Percentiles rank a stretch among this genome's conserved stretches.
Conservation (phyloP, 2,888 invertebrate species). For the Hylaea fasciaria region DNA sequence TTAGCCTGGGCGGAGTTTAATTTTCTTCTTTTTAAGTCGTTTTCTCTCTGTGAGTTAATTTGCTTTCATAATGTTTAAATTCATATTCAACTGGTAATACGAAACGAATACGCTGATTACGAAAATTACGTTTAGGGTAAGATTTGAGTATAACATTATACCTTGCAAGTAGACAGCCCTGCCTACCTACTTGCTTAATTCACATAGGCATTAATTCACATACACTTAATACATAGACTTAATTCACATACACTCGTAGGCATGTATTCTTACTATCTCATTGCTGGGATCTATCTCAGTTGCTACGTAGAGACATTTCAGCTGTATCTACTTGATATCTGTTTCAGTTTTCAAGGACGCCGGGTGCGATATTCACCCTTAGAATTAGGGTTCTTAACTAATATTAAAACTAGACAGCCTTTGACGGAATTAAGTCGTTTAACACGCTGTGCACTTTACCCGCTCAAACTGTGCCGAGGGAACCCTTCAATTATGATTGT, state of each 20-base stretch:
- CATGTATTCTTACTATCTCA: neutral
- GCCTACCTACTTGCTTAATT: too few relatives aligned
- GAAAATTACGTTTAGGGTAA: neutral
- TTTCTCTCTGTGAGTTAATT: constrained; percentile 17
- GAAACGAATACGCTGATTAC: constrained; percentile 1
- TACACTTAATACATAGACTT: too few relatives aligned
- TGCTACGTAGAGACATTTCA: neutral
- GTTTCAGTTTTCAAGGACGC: constrained; percentile 13
- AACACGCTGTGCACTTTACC: constrained; percentile 48
- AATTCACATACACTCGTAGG: neutral
- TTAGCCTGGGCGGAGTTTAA: constrained; percentile 25
- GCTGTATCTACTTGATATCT: neutral
- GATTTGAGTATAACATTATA: too few relatives aligned
- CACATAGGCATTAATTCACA: too few relatives aligned
- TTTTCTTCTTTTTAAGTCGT: constrained; percentile 25
- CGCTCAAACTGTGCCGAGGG: constrained; percentile 55
- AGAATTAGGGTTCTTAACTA: constrained; percentile 40
- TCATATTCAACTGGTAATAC: neutral
- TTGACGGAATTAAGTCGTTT: constrained; percentile 54
- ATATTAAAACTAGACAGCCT: constrained; percentile 51
- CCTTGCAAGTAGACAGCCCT: too few relatives aligned
- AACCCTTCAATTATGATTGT: constrained; percentile 55
- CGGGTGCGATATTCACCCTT: constrained; percentile 11
- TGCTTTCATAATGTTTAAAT: constrained; percentile 18
- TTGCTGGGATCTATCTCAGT: neutral